These are phyloP conservation scores for Halocaridina rubra DNA, from an alignment of 2,888 invertebrate genomes.

Conservation along the genomic window DNA sequence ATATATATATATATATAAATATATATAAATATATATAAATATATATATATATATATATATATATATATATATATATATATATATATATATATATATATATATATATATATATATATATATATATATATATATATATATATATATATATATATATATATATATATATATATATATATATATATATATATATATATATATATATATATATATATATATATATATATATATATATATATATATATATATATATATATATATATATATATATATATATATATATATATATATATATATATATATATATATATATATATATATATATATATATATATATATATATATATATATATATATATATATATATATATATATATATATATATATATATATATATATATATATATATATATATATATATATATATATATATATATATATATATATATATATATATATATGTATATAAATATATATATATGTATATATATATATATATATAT, in stretches of 20 bases:
- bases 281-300: not conserved
- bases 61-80: not conserved
- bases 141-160: not conserved
- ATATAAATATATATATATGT: slow-evolving; percentile 1
- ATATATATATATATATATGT: not conserved
- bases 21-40: slow-evolving; percentile 7
- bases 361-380: not conserved
- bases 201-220: not conserved
- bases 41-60: not conserved
- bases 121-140: slow-evolving; percentile 3
- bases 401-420: not conserved
- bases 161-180: not conserved
- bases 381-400: not conserved
- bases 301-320: not conserved
- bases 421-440: not conserved
- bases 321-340: not conserved
- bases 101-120: not conserved
- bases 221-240: not conserved
- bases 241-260: slow-evolving; percentile 8
- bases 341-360: slow-evolving; percentile 6
- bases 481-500: not conserved
- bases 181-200: not conserved
- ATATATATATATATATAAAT: not conserved
- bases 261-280: not conserved
- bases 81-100: not conserved